These are phyloP conservation scores for Megaceryle maxima DNA, from an alignment of 2,113 vertebrate species.

Conservation along the genomic window DNA sequence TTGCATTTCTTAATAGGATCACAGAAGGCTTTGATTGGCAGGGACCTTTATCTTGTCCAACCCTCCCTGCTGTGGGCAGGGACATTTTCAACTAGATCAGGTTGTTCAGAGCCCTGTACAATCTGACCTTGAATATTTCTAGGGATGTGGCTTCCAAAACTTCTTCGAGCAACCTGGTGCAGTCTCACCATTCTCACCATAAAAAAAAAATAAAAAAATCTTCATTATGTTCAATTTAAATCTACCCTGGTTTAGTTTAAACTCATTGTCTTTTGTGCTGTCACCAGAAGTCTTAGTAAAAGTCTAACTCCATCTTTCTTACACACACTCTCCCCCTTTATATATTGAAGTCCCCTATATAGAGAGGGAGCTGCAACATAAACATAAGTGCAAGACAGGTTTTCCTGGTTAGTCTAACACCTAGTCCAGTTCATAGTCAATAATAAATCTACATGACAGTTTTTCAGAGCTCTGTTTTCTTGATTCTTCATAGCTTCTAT, in stretches of 20 bases:
- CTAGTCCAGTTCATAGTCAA: not conserved
- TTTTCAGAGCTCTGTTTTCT: not conserved
- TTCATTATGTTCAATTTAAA: not conserved
- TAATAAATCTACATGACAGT: not conserved
- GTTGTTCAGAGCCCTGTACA: not conserved
- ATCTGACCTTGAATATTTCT: not conserved
- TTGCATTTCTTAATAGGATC: not conserved
- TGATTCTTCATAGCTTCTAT: not conserved
- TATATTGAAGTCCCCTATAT: not conserved
- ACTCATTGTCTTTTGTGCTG: not conserved
- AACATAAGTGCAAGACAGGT: not conserved
- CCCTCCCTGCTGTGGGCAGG: not conserved
- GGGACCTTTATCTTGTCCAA: not conserved
- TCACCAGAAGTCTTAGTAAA: not conserved
- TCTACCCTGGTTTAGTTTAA: not conserved
- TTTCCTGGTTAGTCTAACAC: not conserved
- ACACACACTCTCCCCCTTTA: not conserved
- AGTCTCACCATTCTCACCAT: not conserved
- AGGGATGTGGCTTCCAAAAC: not conserved
- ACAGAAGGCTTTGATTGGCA: not conserved
- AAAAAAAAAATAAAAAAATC: not conserved
- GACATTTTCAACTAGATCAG: not conserved
- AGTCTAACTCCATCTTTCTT: not conserved
- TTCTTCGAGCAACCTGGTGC: not conserved
- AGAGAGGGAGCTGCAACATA: not conserved